phyloP scores from a whole-genome alignment of 2,797 vertebrate species.

The Anolis apletophallus region DNA sequence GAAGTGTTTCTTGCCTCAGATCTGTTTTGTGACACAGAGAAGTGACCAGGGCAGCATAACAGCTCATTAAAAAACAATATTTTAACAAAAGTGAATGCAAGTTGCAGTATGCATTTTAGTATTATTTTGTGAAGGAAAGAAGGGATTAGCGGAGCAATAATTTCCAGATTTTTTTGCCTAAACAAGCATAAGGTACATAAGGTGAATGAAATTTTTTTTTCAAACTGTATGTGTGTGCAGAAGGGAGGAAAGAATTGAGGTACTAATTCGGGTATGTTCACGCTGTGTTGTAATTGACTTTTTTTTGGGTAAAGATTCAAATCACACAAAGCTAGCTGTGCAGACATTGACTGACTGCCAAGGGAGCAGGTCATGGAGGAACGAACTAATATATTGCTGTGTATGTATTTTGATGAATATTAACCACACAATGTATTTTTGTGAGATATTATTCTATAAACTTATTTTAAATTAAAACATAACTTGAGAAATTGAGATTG shows the following conservation, averaged over 20 bases:
- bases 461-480: conserved; percentile 13
- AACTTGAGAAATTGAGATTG: neutral
- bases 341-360: neutral
- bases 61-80: neutral
- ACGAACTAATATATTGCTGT: neutral
- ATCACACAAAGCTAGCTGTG: neutral
- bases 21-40: neutral
- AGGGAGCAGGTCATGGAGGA: too few relatives aligned
- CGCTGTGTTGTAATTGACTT: neutral
- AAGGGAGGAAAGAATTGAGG: too few relatives aligned
- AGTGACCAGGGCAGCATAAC: neutral
- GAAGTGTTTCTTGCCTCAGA: too few relatives aligned
- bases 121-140: neutral
- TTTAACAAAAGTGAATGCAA: neutral
- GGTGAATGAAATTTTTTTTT: too few relatives aligned
- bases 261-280: neutral
- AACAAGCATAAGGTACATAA: neutral
- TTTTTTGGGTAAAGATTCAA: neutral
- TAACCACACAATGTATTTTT: neutral
- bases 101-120: neutral
- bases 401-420: neutral
- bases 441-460: neutral
- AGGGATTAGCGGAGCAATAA: neutral
- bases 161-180: neutral
- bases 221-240: neutral